phyloP scores from a whole-genome alignment of 2,797 vertebrate genomes.

The Betta splendens region DNA sequence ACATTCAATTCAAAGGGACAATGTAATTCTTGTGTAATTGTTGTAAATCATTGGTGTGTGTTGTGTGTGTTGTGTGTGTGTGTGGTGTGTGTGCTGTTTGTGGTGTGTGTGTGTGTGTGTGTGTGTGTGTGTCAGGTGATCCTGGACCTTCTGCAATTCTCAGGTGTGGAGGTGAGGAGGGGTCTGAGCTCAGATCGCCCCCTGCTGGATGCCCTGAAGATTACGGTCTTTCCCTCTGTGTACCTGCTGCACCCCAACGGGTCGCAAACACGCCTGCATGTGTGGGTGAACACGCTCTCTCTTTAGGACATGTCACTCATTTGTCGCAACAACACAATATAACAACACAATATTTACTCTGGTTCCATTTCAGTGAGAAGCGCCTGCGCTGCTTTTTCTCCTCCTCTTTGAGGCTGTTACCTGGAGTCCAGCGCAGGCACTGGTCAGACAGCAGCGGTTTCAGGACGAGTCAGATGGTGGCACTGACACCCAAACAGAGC shows the following conservation, averaged over 20 bases:
- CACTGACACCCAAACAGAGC: conserved; percentile 33
- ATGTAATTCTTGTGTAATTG: too few species aligned
- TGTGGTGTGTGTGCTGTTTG: too few species aligned
- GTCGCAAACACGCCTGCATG: conserved; percentile 80
- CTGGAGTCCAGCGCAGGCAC: conserved; percentile 83
- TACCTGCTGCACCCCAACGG: conserved; percentile 90
- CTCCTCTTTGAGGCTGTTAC: conserved; percentile 86
- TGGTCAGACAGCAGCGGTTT: conserved; percentile 27
- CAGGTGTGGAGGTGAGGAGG: conserved; percentile 84
- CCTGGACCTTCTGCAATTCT: conserved; percentile 87
- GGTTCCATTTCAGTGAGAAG: conserved; percentile 81
- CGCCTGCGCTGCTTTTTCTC: conserved; percentile 90
- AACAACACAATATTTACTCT: too few species aligned
- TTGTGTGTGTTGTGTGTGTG: neutral
- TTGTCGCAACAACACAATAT: too few species aligned
- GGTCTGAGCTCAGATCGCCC: conserved; percentile 77
- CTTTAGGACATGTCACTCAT: neutral
- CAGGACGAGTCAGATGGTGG: conserved; percentile 39
- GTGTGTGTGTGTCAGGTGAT: conserved; percentile 82
- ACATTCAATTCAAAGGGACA: too few species aligned
- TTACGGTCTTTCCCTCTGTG: conserved; percentile 81
- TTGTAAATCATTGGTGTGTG: too few species aligned
- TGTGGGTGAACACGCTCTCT: conserved; percentile 76
- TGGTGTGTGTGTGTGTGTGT: neutral
- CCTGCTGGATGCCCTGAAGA: conserved; percentile 82